Conservation (phyloP, 2,888 invertebrate genomes). For the Willowsia nigromaculata region DNA sequence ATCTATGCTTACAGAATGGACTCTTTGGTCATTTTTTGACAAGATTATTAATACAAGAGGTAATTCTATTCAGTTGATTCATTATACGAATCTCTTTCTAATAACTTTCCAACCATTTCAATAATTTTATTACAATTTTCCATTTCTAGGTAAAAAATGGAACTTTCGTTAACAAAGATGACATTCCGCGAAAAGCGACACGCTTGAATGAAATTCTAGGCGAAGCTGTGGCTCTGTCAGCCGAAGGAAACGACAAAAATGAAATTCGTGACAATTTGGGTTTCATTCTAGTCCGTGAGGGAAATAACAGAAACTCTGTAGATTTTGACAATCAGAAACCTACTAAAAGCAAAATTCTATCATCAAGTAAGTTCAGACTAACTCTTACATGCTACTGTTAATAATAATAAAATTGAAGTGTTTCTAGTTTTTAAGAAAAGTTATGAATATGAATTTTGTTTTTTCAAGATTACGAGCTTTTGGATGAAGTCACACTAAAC, state of each 20-base stretch:
- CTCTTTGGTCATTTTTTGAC: conserved; percentile 75
- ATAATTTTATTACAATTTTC: background rate
- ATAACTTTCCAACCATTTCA: no score
- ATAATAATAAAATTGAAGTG: background rate
- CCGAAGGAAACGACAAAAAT: conserved; percentile 40
- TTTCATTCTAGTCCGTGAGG: conserved; percentile 65
- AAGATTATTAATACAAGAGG: conserved; percentile 71
- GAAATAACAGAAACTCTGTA: conserved; percentile 24
- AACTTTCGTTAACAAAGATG: conserved; percentile 47
- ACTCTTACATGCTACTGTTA: background rate
- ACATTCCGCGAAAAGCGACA: conserved; percentile 57
- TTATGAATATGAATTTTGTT: background rate
- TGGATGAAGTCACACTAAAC: conserved; percentile 86
- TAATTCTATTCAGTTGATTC: conserved; percentile 3
- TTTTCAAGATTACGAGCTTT: conserved; percentile 80
- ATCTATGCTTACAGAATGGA: conserved; percentile 77
- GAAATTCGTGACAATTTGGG: conserved; percentile 64
- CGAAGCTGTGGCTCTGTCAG: conserved; percentile 70
- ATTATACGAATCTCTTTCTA: background rate
- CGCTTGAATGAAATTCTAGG: conserved; percentile 70
- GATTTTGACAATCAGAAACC: conserved; percentile 51
- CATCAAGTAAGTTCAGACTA: conserved; percentile 61
- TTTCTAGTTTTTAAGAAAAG: no score
- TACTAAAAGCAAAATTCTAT: conserved; percentile 40
- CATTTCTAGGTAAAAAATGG: conserved; percentile 65